Base-by-base conservation (phyloP, 2,888 invertebrate species). In the Rhagophthalmus giganteus region DNA sequence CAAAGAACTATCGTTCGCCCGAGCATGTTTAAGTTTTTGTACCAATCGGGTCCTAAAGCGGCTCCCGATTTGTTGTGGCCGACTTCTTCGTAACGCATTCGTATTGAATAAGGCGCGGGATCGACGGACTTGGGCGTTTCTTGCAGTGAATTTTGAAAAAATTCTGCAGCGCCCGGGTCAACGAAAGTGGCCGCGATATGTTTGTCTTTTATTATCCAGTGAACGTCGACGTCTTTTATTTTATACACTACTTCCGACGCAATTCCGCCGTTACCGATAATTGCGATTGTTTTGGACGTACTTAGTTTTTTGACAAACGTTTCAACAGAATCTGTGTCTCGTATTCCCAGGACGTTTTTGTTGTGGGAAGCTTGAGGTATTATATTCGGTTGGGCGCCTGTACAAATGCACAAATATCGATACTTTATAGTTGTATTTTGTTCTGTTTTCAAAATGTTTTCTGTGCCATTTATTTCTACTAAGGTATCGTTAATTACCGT, bases 251-350 rank as follows among this genome's bases (percentile, higher is more conserved):
- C 78, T 79, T 99, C 99, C 27, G 95, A 96, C 28, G 99, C 99
- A 67, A 99, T 99, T 8, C 99, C 99, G 20, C 99, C 99, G 80
- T 99, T 99, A 5, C 99, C 99, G 37, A 98, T 83, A 31, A 99
- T 80, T 0, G 91, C 74, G 65, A 99, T 81, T 73, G 82, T 84
- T 32, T 81, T 82, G 0, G 94, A 84, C 45, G 76, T 74, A 45
- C 77, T 74, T 6, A 99, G 74, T 68, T 82, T 84, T 15, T 81
- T 72, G 63, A 90, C 84, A 66, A 97, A 88, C 51, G 83, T 81
- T 63, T 83, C 77, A 0, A 96, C 94, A 6, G 96, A 95, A 71
- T 97, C 94, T 1, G 94, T 96, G 68, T 98, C 97, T 63, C 97
- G 81, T 54, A 98, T 94, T 2, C 94, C 94, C 53, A 96, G 69